phyloP scores from a whole-genome alignment of 2,113 vertebrate species.

The Hippoglossus stenolepis region DNA sequence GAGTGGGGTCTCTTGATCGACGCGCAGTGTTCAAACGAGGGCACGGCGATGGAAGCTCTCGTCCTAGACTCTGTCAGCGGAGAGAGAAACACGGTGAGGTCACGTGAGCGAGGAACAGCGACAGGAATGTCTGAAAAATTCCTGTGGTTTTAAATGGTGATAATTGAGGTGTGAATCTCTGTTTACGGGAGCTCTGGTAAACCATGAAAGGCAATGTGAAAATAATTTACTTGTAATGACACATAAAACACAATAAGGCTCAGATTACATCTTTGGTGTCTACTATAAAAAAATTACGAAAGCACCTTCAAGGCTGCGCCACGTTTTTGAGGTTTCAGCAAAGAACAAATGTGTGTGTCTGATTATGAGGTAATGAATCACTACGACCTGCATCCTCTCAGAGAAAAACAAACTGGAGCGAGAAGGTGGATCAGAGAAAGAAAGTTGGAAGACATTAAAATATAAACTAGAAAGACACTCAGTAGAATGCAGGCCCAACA shows the following conservation, averaged over 20 bases:
- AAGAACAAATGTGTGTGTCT: neutral
- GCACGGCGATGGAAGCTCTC: slow-evolving; percentile 74
- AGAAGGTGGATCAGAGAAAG: neutral
- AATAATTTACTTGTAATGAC: neutral
- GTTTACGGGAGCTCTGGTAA: neutral
- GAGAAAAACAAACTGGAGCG: neutral
- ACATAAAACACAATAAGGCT: neutral
- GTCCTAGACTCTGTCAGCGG: slow-evolving; percentile 73
- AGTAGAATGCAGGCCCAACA: no score
- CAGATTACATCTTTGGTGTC: slow-evolving; percentile 11
- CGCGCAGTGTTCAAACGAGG: slow-evolving; percentile 79
- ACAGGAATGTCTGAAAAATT: neutral
- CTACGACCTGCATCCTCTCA: neutral
- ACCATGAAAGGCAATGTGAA: neutral
- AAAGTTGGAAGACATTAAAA: no score
- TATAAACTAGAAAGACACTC: no score
- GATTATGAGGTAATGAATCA: neutral
- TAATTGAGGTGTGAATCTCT: no score
- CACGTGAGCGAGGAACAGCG: neutral
- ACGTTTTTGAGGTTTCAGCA: slow-evolving; percentile 5
- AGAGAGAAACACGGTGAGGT: slow-evolving; percentile 28
- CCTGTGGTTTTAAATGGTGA: no score
- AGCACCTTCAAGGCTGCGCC: neutral
- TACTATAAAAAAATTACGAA: neutral
- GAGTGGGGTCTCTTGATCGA: slow-evolving; percentile 87